Percentiles rank a stretch among this genome's conserved stretches.
Conservation (phyloP, 2,113 vertebrate species). For the Hippocampus guttulatus region DNA sequence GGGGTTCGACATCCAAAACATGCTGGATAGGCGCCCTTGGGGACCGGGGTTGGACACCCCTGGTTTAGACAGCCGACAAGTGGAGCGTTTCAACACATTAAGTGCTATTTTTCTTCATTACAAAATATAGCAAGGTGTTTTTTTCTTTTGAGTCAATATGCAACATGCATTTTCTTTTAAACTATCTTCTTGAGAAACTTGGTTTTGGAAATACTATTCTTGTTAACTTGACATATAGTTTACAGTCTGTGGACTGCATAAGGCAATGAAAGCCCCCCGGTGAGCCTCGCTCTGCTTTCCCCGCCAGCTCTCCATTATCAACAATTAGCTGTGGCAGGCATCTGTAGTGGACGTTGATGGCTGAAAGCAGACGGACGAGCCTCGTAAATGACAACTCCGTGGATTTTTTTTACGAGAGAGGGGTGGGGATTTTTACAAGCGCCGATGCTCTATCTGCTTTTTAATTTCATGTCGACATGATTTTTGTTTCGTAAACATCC, state of each 20-base stretch:
- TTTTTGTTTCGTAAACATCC: neutral
- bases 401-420: conserved; percentile 40
- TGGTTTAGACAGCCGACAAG: no score
- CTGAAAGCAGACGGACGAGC: conserved; percentile 22
- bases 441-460: conserved; percentile 8
- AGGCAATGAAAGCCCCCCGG: neutral
- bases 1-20: no score
- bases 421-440: conserved; percentile 11
- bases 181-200: neutral
- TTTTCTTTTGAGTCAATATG: no score
- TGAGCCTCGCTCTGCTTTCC: neutral
- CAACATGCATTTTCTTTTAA: no score
- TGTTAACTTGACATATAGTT: neutral
- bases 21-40: no score
- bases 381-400: conserved; percentile 23
- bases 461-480: conserved; percentile 10
- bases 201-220: neutral
- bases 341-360: neutral
- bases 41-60: no score
- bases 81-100: no score
- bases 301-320: neutral
- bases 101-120: no score
- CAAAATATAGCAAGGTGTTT: no score
- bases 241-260: neutral
- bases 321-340: neutral